Base-by-base conservation (phyloP, 1,140 invertebrate species). In the Cotesia typhae region DNA sequence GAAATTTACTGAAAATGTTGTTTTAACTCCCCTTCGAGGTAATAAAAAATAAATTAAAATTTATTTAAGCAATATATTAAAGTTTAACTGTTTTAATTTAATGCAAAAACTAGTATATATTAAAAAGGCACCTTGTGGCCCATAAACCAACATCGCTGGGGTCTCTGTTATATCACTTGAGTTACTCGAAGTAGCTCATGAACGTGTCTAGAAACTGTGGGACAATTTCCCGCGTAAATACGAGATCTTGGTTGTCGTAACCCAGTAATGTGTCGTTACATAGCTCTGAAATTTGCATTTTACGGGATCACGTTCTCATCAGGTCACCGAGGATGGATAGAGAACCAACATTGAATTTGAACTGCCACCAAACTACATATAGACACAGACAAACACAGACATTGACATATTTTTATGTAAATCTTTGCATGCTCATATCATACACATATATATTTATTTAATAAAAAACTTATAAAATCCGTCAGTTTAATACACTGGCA, bases 251-350 rank as follows among this genome's bases (percentile, higher is more conserved):
- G 41, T 51, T 63, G 41, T 14, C 9, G 67, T 60, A 69, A 72
- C 53, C 55, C n/a, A 41, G 65, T 60, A 67, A 69, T 69, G 67
- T 57, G 57, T 69, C 67, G 67, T 69, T 69, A 69, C 53, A 38
- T 57, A 14, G 55, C 36, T 17, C 59, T 55, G 28, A 65, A 73
- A 73, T 73, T 67, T 73, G 65, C 71, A 73, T 73, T 73, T 73
- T 73, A 73, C 71, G 71, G 67, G 65, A 57, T n/a, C 71, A 73
- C 71, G 66, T 73, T 61, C 53, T 67, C 41, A 28, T 28, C 60
- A 20, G 35, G 35, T 35, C 60, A 28, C 60, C 4, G n/a, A 6
- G 35, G 60, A 47, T 35, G 5, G 41, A 28, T 28, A 28, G 60
- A 61, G 38, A 7, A 55, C 57, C 53, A 59, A 59, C 38, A 70